Evolutionary conservation across 2,888 invertebrate genomes (phyloP), one percentile per base, ranked within the genome.

Genomic region (Tenthredo scrophulariae): DNA sequence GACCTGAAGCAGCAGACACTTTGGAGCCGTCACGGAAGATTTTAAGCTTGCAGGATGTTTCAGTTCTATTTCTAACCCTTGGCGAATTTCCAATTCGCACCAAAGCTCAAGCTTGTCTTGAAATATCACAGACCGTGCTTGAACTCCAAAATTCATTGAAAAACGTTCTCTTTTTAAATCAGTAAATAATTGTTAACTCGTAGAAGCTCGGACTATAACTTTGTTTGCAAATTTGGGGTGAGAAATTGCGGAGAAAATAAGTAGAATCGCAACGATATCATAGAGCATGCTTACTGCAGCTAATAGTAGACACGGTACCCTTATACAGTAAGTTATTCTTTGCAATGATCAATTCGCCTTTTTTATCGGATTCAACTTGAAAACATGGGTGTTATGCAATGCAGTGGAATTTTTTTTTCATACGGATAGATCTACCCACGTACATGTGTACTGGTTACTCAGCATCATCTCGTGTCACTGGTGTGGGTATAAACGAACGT

Each of bases 1-100:
- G 9, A 29, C 33, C 15, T 54, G 46, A 54, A 33, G 50, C 29
- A 54, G 46, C 33, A 80, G 79, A 80, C 79, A 58, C 10, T 13
- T 22, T 15, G 62, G 58, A 37, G 58, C 80, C 40, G 10, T 62
- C 54, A 50, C 62, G 80, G 37, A 37, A 58, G 50, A 62, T 58
- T n/a, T 80, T 37, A 29, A 62, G 62, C 80, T 62, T 37, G 40
- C 80, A 62, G 62, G 13, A 80, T 40, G 10, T 80, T 80, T 80
- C 80, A 26, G 37, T 62, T 80, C 62, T 80, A 80, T 80, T 80
- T 80, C 62, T 37, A 29, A 22, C 13, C 33, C 37, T 62, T 77
- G 80, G 58, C 80, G 26, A 40, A n/a, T 22, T 3, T 40, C 58
- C 40, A 80, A 62, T 80, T 80, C 22, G 40, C 62, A 80, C 13